These are phyloP conservation scores for Plemyria rubiginata DNA, from an alignment of 2,888 invertebrate genomes.

Conservation along the genomic window DNA sequence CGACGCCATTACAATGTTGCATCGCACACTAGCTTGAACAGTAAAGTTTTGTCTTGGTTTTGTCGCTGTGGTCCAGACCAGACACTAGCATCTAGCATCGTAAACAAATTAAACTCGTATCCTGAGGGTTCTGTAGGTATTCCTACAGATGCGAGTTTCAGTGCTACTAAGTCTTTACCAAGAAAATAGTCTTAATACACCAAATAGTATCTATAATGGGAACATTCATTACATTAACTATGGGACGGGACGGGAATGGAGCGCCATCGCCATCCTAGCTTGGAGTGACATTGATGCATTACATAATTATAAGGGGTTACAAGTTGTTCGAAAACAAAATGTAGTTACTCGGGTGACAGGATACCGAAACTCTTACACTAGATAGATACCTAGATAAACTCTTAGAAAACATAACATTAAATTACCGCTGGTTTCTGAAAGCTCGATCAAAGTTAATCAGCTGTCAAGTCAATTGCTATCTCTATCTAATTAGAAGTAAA, in stretches of 20 bases:
- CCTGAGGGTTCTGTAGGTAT: neutral
- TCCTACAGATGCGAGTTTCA: too few relatives aligned
- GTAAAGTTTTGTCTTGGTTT: too few relatives aligned
- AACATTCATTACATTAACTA: constrained; percentile 61
- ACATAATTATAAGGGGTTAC: constrained; percentile 46
- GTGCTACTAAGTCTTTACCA: neutral
- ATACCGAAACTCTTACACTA: neutral
- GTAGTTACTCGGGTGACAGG: constrained; percentile 16
- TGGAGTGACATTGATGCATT: constrained; percentile 67
- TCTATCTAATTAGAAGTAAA: too few relatives aligned
- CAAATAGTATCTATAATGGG: constrained; percentile 54
- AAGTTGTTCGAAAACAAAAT: constrained; percentile 16
- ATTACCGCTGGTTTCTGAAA: too few relatives aligned
- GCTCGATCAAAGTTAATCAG: too few relatives aligned
- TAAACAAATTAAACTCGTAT: neutral
- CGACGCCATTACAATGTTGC: neutral
- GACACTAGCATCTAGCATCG: too few relatives aligned
- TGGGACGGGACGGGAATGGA: constrained; percentile 49
- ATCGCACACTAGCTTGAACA: neutral
- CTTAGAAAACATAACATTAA: too few relatives aligned
- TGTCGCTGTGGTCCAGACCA: too few relatives aligned
- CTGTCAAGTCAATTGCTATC: too few relatives aligned
- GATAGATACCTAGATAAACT: too few relatives aligned
- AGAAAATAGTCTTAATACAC: neutral
- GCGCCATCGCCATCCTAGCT: constrained; percentile 46